phyloP scores from a whole-genome alignment of 1,140 invertebrate genomes.

The Aphelenchoides fujianensis region DNA sequence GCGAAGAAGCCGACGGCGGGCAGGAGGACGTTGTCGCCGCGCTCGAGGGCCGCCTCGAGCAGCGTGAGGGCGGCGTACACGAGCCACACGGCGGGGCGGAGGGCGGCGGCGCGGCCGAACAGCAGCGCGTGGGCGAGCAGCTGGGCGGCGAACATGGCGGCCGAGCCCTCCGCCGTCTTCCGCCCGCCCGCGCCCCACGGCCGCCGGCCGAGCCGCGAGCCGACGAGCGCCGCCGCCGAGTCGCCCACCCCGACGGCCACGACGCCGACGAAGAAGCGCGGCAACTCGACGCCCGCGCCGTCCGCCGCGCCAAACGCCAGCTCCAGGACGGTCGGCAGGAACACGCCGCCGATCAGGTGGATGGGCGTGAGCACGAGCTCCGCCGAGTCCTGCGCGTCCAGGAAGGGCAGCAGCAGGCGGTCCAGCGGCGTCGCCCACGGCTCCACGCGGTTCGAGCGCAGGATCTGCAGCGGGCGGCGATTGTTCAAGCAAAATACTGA shows the following conservation, averaged over 20 bases:
- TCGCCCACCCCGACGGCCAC: conserved; percentile 53
- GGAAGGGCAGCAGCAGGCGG: conserved; percentile 37
- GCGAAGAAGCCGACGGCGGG: conserved; percentile 35
- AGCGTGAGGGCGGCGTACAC: conserved; percentile 32
- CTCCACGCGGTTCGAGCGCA: conserved; percentile 35
- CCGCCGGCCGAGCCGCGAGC: conserved; percentile 28
- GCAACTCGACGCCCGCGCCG: conserved; percentile 7
- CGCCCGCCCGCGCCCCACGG: conserved; percentile 9
- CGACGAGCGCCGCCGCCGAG: conserved; percentile 46
- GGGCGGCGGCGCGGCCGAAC: conserved; percentile 26
- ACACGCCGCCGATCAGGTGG: conserved; percentile 46
- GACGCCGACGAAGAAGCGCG: conserved; percentile 44
- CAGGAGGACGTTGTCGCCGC: conserved; percentile 46
- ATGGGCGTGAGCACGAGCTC: conserved; percentile 51
- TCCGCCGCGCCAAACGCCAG: conserved; percentile 20
- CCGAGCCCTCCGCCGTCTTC: conserved; percentile 48
- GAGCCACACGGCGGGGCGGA: conserved; percentile 17
- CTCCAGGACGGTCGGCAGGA: conserved; percentile 46
- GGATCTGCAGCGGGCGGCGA: conserved; percentile 43
- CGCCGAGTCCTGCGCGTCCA: conserved; percentile 49
- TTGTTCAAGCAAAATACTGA: neutral
- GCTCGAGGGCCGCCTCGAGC: conserved; percentile 40
- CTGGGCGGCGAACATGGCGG: conserved; percentile 49
- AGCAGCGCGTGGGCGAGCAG: conserved; percentile 25
- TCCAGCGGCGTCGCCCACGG: conserved; percentile 40